phyloP scores from a whole-genome alignment of 1,140 invertebrate species.

The Meloidogyne chitwoodi region DNA sequence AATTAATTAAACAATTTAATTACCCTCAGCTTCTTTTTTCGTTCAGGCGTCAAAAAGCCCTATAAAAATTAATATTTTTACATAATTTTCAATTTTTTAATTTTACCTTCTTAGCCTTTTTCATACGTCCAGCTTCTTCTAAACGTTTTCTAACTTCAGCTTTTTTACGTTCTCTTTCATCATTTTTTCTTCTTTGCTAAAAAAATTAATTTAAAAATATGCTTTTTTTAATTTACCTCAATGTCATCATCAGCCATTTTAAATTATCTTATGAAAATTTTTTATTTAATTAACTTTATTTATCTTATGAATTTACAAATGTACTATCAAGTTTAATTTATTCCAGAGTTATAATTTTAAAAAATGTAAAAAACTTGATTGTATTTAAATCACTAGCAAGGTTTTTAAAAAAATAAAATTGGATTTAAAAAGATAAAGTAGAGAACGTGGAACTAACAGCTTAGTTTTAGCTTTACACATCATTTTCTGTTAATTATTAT shows the following conservation, averaged over 20 bases:
- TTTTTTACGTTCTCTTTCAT: constrained; percentile 50
- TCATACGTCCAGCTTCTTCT: constrained; percentile 52
- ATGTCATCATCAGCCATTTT: constrained; percentile 11
- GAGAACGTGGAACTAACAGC: neutral
- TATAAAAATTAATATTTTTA: neutral
- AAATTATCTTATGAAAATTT: neutral
- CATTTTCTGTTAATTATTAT: neutral
- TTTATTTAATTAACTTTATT: too few relatives aligned
- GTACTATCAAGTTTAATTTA: too few relatives aligned
- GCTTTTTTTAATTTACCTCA: neutral
- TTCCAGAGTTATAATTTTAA: too few relatives aligned
- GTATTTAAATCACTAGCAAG: too few relatives aligned
- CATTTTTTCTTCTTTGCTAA: constrained; percentile 6
- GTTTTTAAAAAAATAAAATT: too few relatives aligned
- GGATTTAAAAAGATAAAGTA: neutral
- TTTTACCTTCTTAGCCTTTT: constrained; percentile 49
- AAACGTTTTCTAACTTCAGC: constrained; percentile 49
- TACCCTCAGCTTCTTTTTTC: constrained; percentile 61
- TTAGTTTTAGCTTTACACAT: neutral
- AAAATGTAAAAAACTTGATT: too few relatives aligned
- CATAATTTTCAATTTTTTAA: neutral
- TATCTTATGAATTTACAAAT: too few relatives aligned
- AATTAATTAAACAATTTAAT: neutral
- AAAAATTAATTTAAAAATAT: neutral
- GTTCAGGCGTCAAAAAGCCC: constrained; percentile 48